Evolutionary conservation across 2,888 invertebrate genomes (phyloP).

Genomic region (Mellilla xanthometata): DNA sequence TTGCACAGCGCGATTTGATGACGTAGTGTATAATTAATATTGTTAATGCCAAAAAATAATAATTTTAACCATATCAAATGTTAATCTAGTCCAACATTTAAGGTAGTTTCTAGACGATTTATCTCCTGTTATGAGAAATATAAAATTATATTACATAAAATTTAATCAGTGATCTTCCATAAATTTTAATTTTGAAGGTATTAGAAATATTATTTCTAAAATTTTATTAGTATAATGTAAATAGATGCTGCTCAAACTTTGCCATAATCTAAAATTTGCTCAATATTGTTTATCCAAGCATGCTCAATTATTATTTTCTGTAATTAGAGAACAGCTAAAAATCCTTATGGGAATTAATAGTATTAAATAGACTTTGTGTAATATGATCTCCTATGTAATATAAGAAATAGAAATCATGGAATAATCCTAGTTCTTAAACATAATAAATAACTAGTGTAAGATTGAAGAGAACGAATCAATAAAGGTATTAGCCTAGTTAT

Average conservation of each 20-base stretch:
- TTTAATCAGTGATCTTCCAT: constrained; percentile 41
- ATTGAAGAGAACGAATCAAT: constrained; percentile 42
- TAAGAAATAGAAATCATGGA: too few species aligned
- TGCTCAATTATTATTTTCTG: constrained; percentile 24
- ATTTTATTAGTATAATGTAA: background rate
- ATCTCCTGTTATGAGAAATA: too few species aligned
- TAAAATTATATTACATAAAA: too few species aligned
- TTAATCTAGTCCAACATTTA: constrained; percentile 20
- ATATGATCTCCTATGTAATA: too few species aligned
- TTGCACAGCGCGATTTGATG: constrained; percentile 77
- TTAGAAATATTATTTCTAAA: too few species aligned
- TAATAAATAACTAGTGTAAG: too few species aligned
- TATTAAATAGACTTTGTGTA: too few species aligned
- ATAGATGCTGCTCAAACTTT: background rate
- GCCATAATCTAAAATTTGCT: constrained; percentile 21
- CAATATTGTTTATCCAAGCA: constrained; percentile 30
- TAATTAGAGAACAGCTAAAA: too few species aligned
- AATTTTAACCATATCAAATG: constrained; percentile 49
- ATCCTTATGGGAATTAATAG: too few species aligned
- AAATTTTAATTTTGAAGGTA: constrained; percentile 4
- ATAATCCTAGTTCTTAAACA: too few species aligned
- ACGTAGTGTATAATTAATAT: constrained; percentile 57
- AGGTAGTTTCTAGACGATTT: background rate
- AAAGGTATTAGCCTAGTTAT: constrained; percentile 31
- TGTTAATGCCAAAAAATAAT: constrained; percentile 46